Percentiles rank a stretch among this genome's conserved stretches.
These are phyloP conservation scores for Diorhabda sublineata DNA, from an alignment of 1,140 invertebrate genomes.

Conservation along the genomic window DNA sequence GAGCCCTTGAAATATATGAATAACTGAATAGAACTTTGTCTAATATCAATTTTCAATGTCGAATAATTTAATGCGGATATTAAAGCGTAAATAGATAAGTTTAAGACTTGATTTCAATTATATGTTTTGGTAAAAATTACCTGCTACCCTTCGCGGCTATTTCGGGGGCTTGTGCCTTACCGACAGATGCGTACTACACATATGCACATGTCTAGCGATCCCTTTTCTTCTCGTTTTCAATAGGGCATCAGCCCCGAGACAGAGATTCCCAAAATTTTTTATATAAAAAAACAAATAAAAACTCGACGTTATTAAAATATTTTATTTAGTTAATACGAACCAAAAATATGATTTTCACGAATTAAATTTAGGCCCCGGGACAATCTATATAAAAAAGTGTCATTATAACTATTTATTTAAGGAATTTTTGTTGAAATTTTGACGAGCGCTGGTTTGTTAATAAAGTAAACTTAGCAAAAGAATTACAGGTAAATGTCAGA, in stretches of 20 bases:
- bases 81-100: no score
- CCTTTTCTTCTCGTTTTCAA: constrained; percentile 11
- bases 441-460: not conserved
- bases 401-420: no score
- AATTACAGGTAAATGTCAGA: constrained; percentile 2
- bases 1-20: no score
- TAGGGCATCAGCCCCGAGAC: constrained; percentile 1
- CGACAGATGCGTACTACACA: constrained; percentile 10
- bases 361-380: no score
- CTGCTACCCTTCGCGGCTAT: constrained; percentile 7
- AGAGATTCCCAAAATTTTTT: not conserved
- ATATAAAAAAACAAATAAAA: no score
- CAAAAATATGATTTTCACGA: no score
- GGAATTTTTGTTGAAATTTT: not conserved
- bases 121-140: constrained; percentile 11
- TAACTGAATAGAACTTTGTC: no score
- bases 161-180: constrained; percentile 12
- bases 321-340: no score
- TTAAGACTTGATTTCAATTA: constrained; percentile 8
- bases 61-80: no score
- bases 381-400: no score
- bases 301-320: no score
- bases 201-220: constrained; percentile 9
- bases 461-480: not conserved
- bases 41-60: no score